Percentiles rank a stretch among this genome's conserved stretches.
Conservation (phyloP, 1,140 invertebrate species). For the Drosophila kikkawai region DNA sequence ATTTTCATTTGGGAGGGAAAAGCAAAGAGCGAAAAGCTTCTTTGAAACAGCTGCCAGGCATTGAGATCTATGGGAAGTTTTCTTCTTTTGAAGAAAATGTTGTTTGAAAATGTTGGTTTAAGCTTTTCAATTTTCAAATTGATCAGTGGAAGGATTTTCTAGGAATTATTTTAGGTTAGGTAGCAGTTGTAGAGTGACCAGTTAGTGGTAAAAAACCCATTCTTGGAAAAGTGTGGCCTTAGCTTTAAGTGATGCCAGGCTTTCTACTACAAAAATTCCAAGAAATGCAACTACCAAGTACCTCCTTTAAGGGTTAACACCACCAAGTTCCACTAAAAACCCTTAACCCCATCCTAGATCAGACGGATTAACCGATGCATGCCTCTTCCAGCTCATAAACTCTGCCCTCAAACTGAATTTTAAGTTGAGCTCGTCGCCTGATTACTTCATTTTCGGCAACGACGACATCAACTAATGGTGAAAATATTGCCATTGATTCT, state of each 20-base stretch:
- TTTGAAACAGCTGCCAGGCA: conserved; percentile 9
- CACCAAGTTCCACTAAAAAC: not conserved
- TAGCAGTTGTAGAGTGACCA: no score
- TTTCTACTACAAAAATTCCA: not conserved
- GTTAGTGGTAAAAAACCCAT: no score
- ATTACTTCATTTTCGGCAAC: conserved; percentile 55
- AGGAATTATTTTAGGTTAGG: no score
- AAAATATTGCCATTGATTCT: conserved; percentile 80
- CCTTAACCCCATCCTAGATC: conserved; percentile 19
- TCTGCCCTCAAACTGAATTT: conserved; percentile 57
- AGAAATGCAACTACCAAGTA: not conserved
- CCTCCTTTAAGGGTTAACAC: not conserved
- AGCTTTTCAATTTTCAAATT: not conserved
- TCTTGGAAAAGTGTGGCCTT: no score
- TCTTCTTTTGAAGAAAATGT: not conserved
- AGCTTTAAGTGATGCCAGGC: no score
- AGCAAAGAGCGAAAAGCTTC: conserved; percentile 15
- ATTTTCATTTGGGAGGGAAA: conserved; percentile 1
- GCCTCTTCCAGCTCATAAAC: conserved; percentile 71
- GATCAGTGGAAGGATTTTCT: not conserved
- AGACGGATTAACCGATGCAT: conserved; percentile 9
- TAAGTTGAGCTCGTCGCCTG: conserved; percentile 56
- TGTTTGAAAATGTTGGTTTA: not conserved
- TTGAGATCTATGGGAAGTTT: conserved; percentile 10
- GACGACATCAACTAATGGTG: conserved; percentile 62